These are phyloP conservation scores for Sylvia atricapilla DNA, from an alignment of 2,113 vertebrate genomes.

Conservation along the genomic window DNA sequence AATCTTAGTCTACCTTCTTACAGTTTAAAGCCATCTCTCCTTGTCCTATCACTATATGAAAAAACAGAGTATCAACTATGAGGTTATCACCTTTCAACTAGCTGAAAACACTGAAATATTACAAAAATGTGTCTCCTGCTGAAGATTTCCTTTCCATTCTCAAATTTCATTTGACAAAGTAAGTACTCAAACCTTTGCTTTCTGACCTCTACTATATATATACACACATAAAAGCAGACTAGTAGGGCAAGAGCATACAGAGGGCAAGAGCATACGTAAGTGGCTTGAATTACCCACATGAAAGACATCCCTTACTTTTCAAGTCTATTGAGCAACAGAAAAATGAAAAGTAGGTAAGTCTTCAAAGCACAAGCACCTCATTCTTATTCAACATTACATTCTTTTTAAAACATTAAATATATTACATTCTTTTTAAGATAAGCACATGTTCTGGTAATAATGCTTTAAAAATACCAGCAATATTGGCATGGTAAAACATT, in stretches of 20 bases:
- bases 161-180: neutral
- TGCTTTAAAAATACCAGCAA: neutral
- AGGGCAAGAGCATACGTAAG: neutral
- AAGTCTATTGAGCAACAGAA: neutral
- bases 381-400: neutral
- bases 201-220: neutral
- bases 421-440: neutral
- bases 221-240: neutral
- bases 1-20: neutral
- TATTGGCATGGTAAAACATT: neutral
- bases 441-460: neutral
- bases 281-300: neutral
- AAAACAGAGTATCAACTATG: neutral
- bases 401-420: neutral
- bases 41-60: neutral
- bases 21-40: neutral
- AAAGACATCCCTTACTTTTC: neutral
- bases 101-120: neutral
- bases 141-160: neutral
- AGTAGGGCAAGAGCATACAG: neutral
- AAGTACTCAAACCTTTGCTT: neutral
- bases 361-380: neutral
- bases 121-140: neutral
- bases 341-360: neutral
- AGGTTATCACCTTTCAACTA: neutral